Evolutionary conservation across 2,888 invertebrate species (phyloP).

Genomic region (Oscheius sp.): DNA sequence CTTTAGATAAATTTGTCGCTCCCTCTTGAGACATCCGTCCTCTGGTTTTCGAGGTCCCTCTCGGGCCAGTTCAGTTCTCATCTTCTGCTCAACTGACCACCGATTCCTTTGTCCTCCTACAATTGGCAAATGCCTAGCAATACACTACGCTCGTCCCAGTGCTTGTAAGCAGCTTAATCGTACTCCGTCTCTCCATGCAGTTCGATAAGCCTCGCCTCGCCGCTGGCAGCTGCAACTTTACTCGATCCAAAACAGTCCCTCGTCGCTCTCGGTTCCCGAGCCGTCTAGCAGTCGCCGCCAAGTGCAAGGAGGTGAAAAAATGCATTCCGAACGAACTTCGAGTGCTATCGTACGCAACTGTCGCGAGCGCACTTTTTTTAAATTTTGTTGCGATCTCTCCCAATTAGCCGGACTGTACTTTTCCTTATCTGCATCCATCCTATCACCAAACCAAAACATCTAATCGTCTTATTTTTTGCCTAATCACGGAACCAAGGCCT

Average conservation of each 20-base stretch:
- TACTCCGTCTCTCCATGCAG: neutral
- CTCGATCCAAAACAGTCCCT: neutral
- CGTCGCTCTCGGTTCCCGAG: neutral
- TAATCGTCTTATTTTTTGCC: slow-evolving; percentile 26
- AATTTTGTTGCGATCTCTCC: slow-evolving; percentile 14
- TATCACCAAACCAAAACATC: slow-evolving; percentile 7
- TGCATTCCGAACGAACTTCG: slow-evolving; percentile 31
- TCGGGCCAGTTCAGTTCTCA: neutral
- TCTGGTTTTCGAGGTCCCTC: neutral
- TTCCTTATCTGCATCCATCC: neutral
- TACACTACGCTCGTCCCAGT: neutral
- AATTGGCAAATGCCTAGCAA: neutral
- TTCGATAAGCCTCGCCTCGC: slow-evolving; percentile 23
- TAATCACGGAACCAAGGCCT: slow-evolving; percentile 22
- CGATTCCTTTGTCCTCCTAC: neutral
- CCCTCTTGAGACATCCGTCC: neutral
- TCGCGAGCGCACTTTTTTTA: slow-evolving; percentile 23
- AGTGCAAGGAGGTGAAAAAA: slow-evolving; percentile 30
- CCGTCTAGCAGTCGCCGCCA: slow-evolving; percentile 17
- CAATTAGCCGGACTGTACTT: neutral
- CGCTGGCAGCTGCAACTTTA: slow-evolving; percentile 17
- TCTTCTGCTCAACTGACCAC: neutral
- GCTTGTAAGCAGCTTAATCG: slow-evolving; percentile 37
- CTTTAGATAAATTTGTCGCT: neutral
- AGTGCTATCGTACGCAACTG: slow-evolving; percentile 33